Base-by-base conservation (phyloP, 2,113 vertebrate genomes). In the Thalassoma bifasciatum region DNA sequence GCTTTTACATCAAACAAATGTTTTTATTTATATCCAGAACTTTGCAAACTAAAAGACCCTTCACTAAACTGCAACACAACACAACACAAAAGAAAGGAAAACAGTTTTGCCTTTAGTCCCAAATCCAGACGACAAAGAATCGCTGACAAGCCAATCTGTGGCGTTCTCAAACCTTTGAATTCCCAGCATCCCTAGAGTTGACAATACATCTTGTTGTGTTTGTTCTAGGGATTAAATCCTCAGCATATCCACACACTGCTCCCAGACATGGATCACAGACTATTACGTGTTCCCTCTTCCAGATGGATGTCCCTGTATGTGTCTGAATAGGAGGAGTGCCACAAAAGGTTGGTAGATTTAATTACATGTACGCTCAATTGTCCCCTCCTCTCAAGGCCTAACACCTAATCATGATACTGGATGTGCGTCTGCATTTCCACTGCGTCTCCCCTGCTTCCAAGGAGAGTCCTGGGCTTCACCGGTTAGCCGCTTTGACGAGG, bases 401-500 rank as follows among this genome's bases (percentile, higher is more conserved):
- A 59, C 81, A 77, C 82, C 85, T 90, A 75, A 87, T 91, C 86
- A 81, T 86, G 77, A 87, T 86, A 73, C 77, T 84, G 75, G 85
- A 83, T 83, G 88, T 65, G 83, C 26, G 6, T 88, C 85, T 82
- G 72, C 72, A 73, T 77, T 83, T 87, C 83, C 77, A 70, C 83
- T 26, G 72, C 77, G 91, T 94, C 93, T 90, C 88, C 69, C 83
- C 68, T 54, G 80, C 84, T 94, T 89, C 92, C 80, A 84, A 72
- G 82, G 85, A 84, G 81, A 66, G 71, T 84, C 76, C 64, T 63
- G 66, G 75, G 64, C 68, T 75, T 89, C 66, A 73, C 84, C 51
- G 63, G 77, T 93, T 92, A 93, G 89, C 89, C 34, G 44, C 90
- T 93, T 79, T 93, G 93, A 94, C 92, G 89, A 90, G 88, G 81